Base-by-base conservation (phyloP, 1,140 invertebrate species). In the Argopecten irradians region DNA sequence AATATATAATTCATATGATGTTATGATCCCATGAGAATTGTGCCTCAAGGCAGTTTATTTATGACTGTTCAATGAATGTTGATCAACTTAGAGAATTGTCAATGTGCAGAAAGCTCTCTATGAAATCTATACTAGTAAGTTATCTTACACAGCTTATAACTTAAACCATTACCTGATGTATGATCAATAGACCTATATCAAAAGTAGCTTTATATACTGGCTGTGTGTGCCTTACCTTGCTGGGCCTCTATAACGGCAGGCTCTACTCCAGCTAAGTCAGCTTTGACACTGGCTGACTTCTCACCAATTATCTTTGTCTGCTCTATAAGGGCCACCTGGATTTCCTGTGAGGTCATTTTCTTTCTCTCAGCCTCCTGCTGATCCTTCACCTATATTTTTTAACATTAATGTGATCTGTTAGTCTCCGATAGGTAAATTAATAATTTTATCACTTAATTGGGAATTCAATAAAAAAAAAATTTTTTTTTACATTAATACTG, bases 351-450 rank as follows among this genome's bases (percentile, higher is more conserved):
- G 93, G 99, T 98, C 16, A 99, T 98, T 96, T 99, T 99, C 96
- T 99, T 99, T 96, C 99, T 98, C 94, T 99, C 99, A 16, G 99
- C 99, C 96, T 99, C 99, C 94, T 99, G 99, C 95, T 99, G 99
- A 96, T 99, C 98, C 96, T 99, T 99, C 55, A 99, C 94, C 95
- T 96, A 90, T 82, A 33, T 41, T n/a, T n/a, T 71, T 71, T 11
- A 28, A 71, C 28, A 71, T 16, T 71, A n/a, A 71, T 71, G 55
- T 55, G 14, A 88, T 22, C 33, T 84, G 2, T 3, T 7, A 33
- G 35, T 84, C 19, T 41, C 55, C 35, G n/a, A 13, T 82, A 22
- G 0, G 16, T 82, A 87, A 87, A 46, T 5, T 33, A 39, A 9
- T 8, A 86, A 11, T 43, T 19, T 34, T 28, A 13, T 13, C 82